Conservation (phyloP, 2,113 vertebrate genomes). For the Passer montanus region DNA sequence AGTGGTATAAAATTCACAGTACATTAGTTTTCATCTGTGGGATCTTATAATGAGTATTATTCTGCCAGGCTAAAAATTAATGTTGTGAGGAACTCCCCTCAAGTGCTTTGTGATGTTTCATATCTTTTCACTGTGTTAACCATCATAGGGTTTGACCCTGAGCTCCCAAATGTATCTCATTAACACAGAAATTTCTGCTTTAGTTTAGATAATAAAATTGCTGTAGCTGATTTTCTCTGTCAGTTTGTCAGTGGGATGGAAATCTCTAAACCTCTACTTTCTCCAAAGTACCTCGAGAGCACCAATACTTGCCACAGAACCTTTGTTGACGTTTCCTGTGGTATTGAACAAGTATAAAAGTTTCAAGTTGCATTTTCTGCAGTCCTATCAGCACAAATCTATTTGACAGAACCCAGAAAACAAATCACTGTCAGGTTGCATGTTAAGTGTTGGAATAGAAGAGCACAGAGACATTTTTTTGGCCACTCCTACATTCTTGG, state of each 20-base stretch:
- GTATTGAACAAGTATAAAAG: background rate
- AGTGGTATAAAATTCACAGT: constrained; percentile 73
- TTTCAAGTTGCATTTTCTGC: background rate
- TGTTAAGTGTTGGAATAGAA: accelerated
- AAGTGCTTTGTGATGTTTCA: constrained; percentile 63
- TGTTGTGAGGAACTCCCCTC: constrained; percentile 70
- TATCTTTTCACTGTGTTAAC: constrained; percentile 51
- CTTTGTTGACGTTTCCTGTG: background rate
- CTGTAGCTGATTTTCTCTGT: background rate
- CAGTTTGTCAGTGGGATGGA: background rate
- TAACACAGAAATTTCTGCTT: constrained; percentile 10
- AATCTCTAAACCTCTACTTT: background rate
- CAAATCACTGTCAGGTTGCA: background rate
- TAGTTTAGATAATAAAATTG: background rate
- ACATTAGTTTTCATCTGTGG: constrained; percentile 75
- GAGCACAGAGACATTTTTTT: background rate
- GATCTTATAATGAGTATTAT: constrained; percentile 73
- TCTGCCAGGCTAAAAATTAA: constrained; percentile 73
- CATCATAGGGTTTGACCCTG: constrained; percentile 7
- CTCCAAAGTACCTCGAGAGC: background rate
- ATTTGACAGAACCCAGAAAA: background rate
- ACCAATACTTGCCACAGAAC: background rate
- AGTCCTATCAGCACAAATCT: background rate
- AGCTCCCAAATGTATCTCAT: constrained; percentile 31
- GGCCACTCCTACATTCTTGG: background rate